Percentiles rank a stretch among this genome's conserved stretches.
Evolutionary conservation across 2,888 invertebrate species (phyloP).

Genomic region (Pyralis farinalis): DNA sequence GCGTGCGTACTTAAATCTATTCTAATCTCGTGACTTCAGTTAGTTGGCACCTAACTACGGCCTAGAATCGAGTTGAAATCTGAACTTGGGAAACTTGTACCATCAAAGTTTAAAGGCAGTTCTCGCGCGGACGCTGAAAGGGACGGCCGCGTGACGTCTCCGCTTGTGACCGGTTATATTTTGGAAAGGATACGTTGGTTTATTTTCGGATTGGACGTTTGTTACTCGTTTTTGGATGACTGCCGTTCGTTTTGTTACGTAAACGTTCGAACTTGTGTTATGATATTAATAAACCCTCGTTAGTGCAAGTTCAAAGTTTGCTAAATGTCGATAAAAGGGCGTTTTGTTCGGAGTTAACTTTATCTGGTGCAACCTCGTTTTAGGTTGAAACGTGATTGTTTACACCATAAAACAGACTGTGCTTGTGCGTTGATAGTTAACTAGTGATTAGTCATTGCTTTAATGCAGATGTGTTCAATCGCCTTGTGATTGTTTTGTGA

Average conservation of each 20-base stretch:
- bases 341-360: conserved; percentile 18
- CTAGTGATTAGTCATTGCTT: conserved; percentile 20
- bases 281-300: conserved; percentile 4
- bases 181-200: conserved; percentile 52
- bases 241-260: conserved; percentile 51
- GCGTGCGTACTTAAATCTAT: conserved; percentile 6
- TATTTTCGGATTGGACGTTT: conserved; percentile 60
- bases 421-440: conserved; percentile 32
- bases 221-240: conserved; percentile 53
- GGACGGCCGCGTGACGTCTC: conserved; percentile 42
- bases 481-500: conserved; percentile 12
- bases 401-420: conserved; percentile 39
- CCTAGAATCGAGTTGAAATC: conserved; percentile 22
- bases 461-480: conserved; percentile 21
- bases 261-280: conserved; percentile 26
- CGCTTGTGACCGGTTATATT: conserved; percentile 31
- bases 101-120: conserved; percentile 44
- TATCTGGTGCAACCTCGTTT: conserved; percentile 39
- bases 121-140: conserved; percentile 39
- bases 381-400: conserved; percentile 38
- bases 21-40: conserved; percentile 10
- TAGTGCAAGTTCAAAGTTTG: not conserved
- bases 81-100: conserved; percentile 28
- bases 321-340: conserved; percentile 14
- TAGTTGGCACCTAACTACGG: conserved; percentile 13